Percentiles rank a stretch among this genome's conserved stretches.
Evolutionary conservation across 2,888 invertebrate species (phyloP).

Genomic region (Tetragnatha montana): DNA sequence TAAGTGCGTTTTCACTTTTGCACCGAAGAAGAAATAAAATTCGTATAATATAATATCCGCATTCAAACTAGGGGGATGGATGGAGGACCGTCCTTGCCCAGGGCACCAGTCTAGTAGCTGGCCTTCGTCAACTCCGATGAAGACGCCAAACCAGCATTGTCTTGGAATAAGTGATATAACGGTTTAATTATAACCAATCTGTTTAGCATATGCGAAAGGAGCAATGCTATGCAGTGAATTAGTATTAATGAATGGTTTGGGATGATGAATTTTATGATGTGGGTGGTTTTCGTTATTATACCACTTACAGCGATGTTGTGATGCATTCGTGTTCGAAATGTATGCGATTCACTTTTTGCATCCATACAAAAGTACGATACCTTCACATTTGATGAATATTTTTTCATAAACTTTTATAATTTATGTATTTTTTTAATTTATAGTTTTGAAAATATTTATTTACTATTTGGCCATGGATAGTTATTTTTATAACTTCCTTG

Average conservation of each 20-base stretch:
- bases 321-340: too few species aligned
- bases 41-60: slow-evolving; percentile 18
- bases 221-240: not conserved
- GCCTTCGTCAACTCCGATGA: slow-evolving; percentile 37
- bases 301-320: too few species aligned
- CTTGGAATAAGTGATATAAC: slow-evolving; percentile 7
- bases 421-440: too few species aligned
- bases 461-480: too few species aligned
- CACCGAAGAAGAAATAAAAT: not conserved
- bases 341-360: too few species aligned
- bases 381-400: too few species aligned
- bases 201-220: not conserved
- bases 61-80: slow-evolving; percentile 9
- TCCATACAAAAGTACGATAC: too few species aligned
- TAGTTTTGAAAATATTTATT: too few species aligned
- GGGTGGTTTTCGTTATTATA: too few species aligned
- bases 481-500: too few species aligned
- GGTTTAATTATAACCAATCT: not conserved
- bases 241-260: not conserved
- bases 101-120: slow-evolving; percentile 26
- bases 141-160: slow-evolving; percentile 34
- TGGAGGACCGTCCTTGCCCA: slow-evolving; percentile 60
- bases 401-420: too few species aligned
- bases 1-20: not conserved
- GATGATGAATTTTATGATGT: too few species aligned